Evolutionary conservation across 2,113 vertebrate species (phyloP).

Genomic region (Amphilophus citrinellus): DNA sequence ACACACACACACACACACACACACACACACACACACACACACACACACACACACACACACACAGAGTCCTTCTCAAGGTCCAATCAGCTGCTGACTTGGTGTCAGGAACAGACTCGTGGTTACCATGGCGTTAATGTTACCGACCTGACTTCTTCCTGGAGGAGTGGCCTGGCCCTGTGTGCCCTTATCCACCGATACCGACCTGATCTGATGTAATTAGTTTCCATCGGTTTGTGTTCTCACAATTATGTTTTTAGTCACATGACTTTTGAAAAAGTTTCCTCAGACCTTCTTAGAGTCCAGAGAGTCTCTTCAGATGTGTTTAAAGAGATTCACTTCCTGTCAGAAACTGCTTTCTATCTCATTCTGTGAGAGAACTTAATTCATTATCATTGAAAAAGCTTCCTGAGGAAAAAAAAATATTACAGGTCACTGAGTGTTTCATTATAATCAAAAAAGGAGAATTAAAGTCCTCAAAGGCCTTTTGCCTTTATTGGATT

Average conservation of each 20-base stretch:
- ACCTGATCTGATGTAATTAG: conserved; percentile 91
- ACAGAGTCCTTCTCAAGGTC: conserved; percentile 90
- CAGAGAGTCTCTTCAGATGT: background rate
- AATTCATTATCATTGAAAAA: background rate
- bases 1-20: too few species aligned
- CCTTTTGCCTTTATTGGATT: too few species aligned
- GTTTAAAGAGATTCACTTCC: background rate
- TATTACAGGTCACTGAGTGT: background rate
- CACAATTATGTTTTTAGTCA: background rate
- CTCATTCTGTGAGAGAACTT: background rate
- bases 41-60: background rate
- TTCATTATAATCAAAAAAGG: background rate
- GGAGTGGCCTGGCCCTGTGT: conserved; percentile 93
- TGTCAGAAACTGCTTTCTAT: background rate
- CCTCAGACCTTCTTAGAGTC: background rate
- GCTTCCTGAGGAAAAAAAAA: background rate
- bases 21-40: too few species aligned
- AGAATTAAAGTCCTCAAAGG: background rate
- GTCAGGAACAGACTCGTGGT: conserved; percentile 91
- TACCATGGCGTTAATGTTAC: conserved; percentile 87
- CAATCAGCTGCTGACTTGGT: conserved; percentile 91
- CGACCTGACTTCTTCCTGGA: conserved; percentile 95
- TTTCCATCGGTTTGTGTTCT: background rate
- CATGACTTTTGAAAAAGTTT: background rate
- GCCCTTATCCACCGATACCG: conserved; percentile 92